Conservation (phyloP, 2,113 vertebrate species). For the Lutjanus erythropterus region DNA sequence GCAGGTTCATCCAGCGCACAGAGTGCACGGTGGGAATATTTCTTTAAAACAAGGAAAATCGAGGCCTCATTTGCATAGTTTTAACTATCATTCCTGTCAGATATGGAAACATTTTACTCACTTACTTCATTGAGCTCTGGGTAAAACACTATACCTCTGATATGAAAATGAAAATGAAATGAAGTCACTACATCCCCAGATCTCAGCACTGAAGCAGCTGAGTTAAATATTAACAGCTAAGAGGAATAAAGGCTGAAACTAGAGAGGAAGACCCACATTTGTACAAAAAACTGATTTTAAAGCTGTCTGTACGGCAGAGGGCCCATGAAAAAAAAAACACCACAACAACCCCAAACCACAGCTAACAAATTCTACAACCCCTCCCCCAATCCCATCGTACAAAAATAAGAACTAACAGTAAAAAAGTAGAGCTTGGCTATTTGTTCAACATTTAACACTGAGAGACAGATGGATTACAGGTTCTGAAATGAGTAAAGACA, state of each 20-base stretch:
- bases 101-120: not conserved
- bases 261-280: not conserved
- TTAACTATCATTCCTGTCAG: not conserved
- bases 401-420: constrained; percentile 29
- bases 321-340: not conserved
- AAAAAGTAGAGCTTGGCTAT: constrained; percentile 11
- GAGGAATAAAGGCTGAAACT: not conserved
- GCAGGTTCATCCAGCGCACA: not conserved
- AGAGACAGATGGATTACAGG: not conserved
- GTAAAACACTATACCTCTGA: not conserved
- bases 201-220: not conserved
- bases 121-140: not conserved
- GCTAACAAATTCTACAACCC: not conserved
- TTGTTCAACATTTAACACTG: constrained; percentile 20
- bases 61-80: not conserved
- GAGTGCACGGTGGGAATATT: not conserved
- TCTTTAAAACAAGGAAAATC: not conserved
- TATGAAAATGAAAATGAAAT: not conserved
- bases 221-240: not conserved
- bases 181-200: not conserved
- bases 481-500: not conserved
- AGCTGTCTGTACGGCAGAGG: not conserved
- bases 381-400: not conserved
- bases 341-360: not conserved
- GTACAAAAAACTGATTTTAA: not conserved